Percentiles rank a stretch among this genome's conserved stretches.
These are phyloP conservation scores for Nannoperca obscura DNA, from an alignment of 2,797 vertebrate genomes.

Conservation along the genomic window DNA sequence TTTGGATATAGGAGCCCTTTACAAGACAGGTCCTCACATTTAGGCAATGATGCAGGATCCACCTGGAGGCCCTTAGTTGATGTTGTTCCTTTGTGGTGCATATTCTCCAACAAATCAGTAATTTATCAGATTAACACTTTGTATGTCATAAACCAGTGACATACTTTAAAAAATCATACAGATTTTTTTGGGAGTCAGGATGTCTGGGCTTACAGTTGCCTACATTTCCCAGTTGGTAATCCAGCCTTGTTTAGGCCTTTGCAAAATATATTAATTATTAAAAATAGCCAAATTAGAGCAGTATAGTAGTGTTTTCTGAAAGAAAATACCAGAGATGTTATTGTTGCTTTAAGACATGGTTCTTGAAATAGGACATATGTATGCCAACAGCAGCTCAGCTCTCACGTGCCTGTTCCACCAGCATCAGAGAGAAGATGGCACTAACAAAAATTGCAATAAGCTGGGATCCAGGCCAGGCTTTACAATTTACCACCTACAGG, in stretches of 20 bases:
- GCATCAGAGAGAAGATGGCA: not conserved
- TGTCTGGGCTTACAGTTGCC: not conserved
- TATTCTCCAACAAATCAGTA: not conserved
- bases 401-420: not conserved
- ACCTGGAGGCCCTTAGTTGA: not conserved
- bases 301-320: not conserved
- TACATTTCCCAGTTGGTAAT: not conserved
- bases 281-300: not conserved
- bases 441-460: not conserved
- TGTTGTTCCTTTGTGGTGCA: not conserved
- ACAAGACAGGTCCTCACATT: not conserved
- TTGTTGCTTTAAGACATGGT: not conserved
- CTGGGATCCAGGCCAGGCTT: slow-evolving; percentile 42
- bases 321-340: not conserved
- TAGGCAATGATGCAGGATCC: not conserved
- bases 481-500: slow-evolving; percentile 7
- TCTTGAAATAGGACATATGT: not conserved
- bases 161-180: not conserved
- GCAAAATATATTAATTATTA: not conserved
- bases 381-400: not conserved
- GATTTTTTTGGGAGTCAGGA: not conserved
- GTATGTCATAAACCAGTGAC: not conserved
- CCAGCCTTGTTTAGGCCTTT: not conserved
- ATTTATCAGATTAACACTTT: not conserved
- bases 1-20: not conserved